phyloP scores from a whole-genome alignment of 2,888 invertebrate species.

The Incurvaria masculella region DNA sequence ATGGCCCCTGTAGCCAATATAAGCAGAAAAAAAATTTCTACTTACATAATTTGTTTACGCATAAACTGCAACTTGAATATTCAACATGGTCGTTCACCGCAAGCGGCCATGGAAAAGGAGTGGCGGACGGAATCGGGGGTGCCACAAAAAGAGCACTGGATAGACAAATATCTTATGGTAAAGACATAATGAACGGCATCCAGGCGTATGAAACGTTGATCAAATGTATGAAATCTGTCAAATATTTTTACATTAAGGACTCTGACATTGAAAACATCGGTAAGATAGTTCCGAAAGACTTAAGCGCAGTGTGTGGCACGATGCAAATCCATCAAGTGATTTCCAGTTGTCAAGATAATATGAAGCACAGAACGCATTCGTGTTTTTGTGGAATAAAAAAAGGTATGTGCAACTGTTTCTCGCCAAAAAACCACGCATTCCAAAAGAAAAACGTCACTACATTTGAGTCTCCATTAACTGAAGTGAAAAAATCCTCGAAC shows the following conservation, averaged over 20 bases:
- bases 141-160: neutral
- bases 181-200: slow-evolving; percentile 10
- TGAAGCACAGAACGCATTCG: too few relatives aligned
- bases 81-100: slow-evolving; percentile 14
- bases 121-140: slow-evolving; percentile 15
- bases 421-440: too few relatives aligned
- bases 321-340: too few relatives aligned
- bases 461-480: too few relatives aligned
- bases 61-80: slow-evolving; percentile 5
- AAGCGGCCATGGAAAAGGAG: slow-evolving; percentile 11
- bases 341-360: too few relatives aligned
- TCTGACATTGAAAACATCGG: slow-evolving; percentile 9
- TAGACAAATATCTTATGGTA: slow-evolving; percentile 10
- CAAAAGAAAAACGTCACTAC: too few relatives aligned
- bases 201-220: slow-evolving; percentile 10
- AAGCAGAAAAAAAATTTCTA: slow-evolving; percentile 15
- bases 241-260: slow-evolving; percentile 8
- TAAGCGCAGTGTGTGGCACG: too few relatives aligned
- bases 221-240: slow-evolving; percentile 9
- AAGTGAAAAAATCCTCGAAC: too few relatives aligned
- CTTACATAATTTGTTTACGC: slow-evolving; percentile 9
- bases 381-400: too few relatives aligned
- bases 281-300: too few relatives aligned
- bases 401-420: too few relatives aligned
- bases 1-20: slow-evolving; percentile 14